Percentiles rank a stretch among this genome's conserved stretches.
Evolutionary conservation across 1,140 invertebrate genomes (phyloP).

Genomic region (Euura lappo): DNA sequence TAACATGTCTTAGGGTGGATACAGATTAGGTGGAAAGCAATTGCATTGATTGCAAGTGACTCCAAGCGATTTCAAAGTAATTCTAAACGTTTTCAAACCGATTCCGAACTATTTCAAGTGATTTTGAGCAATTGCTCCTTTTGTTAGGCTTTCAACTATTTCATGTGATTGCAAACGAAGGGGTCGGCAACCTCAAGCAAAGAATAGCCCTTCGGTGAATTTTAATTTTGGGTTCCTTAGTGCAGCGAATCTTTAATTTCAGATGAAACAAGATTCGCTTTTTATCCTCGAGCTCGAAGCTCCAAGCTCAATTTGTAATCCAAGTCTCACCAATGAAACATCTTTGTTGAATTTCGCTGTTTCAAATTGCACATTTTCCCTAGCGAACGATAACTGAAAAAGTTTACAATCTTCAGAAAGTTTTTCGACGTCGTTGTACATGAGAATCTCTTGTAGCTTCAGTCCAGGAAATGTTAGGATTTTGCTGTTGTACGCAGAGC

Average conservation of each 20-base stretch:
- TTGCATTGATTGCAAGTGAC: no score
- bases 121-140: slow-evolving; percentile 13
- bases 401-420: slow-evolving; percentile 41
- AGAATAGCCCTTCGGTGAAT: no score
- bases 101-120: neutral
- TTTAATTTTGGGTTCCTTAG: no score
- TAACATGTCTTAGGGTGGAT: neutral
- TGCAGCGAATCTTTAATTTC: no score
- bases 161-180: no score
- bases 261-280: no score
- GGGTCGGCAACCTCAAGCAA: no score
- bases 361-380: slow-evolving; percentile 45
- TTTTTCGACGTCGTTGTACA: slow-evolving; percentile 41
- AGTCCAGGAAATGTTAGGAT: slow-evolving; percentile 55
- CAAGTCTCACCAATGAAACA: slow-evolving; percentile 33
- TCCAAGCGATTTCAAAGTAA: neutral
- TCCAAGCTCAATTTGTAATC: slow-evolving; percentile 9
- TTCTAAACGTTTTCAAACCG: slow-evolving; percentile 10
- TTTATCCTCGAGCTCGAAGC: no score
- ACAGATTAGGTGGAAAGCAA: slow-evolving; percentile 10
- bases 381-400: slow-evolving; percentile 34
- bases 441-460: slow-evolving; percentile 44
- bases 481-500: slow-evolving; percentile 62
- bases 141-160: no score
- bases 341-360: slow-evolving; percentile 37